Percentiles rank a stretch among this genome's conserved stretches.
phyloP scores from a whole-genome alignment of 2,113 vertebrate species.

The Arenaria interpres region DNA sequence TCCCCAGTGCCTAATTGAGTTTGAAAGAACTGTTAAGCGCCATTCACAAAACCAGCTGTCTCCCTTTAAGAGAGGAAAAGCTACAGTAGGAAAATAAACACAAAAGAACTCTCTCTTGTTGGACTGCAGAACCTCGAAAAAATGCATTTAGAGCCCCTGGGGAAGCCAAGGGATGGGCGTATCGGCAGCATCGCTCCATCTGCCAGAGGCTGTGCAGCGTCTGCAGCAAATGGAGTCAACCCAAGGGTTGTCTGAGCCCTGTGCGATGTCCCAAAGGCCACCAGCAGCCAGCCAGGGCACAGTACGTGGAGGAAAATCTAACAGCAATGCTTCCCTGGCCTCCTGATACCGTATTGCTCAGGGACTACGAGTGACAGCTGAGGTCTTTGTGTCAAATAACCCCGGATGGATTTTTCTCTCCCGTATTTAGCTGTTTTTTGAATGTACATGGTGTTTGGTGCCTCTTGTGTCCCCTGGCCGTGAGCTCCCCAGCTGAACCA shows the following conservation, averaged over 20 bases:
- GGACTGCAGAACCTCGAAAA: not conserved
- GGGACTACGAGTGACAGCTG: not conserved
- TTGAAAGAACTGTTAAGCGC: not conserved
- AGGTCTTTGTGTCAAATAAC: not conserved
- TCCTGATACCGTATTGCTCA: not conserved
- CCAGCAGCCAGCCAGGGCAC: not conserved
- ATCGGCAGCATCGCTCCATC: not conserved
- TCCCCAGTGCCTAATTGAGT: not conserved
- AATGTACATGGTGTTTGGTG: not conserved
- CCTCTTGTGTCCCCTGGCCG: accelerated
- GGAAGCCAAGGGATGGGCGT: not conserved
- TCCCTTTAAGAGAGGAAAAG: not conserved
- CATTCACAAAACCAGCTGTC: not conserved
- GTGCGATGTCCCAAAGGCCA: not conserved
- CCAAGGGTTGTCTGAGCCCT: not conserved
- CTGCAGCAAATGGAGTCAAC: not conserved
- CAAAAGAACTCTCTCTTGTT: not conserved
- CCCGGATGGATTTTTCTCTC: not conserved
- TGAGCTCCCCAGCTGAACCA: not conserved
- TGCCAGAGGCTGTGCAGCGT: not conserved
- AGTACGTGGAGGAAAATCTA: not conserved
- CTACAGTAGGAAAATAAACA: not conserved
- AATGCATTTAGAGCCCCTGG: not conserved
- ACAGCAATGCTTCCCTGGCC: no score
- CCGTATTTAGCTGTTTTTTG: not conserved